Percentiles rank a stretch among this genome's conserved stretches.
These are phyloP conservation scores for Budorcas taxicolor DNA, from an alignment of 2,113 vertebrate genomes.

Conservation along the genomic window DNA sequence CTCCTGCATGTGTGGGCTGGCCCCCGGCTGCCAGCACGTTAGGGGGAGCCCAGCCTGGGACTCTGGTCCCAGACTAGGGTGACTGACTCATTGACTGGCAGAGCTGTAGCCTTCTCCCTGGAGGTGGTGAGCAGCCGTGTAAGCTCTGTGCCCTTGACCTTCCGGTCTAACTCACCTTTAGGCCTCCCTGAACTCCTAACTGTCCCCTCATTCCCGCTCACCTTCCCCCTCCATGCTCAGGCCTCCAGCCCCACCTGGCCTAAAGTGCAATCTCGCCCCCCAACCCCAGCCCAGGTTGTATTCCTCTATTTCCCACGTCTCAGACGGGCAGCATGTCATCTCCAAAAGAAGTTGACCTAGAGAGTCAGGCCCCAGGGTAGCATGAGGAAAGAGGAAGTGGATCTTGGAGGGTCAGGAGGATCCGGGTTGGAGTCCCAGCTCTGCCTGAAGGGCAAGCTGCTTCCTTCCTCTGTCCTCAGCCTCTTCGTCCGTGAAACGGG, in stretches of 20 bases:
- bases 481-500: neutral
- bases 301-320: neutral
- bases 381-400: neutral
- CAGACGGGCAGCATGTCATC: neutral
- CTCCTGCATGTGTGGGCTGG: neutral
- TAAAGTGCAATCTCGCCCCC: neutral
- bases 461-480: neutral
- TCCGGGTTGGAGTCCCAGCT: neutral
- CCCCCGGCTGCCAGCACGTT: neutral
- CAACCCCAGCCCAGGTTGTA: rapidly evolving
- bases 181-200: neutral
- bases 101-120: neutral
- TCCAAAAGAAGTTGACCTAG: neutral
- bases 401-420: neutral
- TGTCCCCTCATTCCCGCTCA: neutral
- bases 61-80: neutral
- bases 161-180: neutral
- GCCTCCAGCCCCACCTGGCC: neutral
- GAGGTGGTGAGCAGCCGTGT: neutral
- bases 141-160: neutral
- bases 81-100: neutral
- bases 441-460: neutral
- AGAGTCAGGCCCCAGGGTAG: neutral
- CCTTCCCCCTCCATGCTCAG: neutral
- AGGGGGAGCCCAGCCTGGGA: neutral